These are phyloP conservation scores for Parotocinclus haroldoi DNA, from an alignment of 2,797 vertebrate species.

Conservation along the genomic window DNA sequence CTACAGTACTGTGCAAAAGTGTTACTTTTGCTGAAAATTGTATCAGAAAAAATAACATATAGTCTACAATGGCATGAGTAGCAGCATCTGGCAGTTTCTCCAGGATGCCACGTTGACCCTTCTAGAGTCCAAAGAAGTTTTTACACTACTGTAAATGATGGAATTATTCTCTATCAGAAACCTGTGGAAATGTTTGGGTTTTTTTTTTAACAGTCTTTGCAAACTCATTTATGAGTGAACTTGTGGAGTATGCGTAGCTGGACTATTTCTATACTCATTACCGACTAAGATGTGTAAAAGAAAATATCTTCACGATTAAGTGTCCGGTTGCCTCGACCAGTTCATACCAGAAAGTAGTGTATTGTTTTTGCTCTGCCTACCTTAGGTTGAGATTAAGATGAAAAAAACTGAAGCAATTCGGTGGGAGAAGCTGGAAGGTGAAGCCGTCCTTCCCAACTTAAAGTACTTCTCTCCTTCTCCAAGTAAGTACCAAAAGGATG, in stretches of 20 bases:
- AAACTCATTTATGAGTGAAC: neutral
- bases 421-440: slow-evolving; percentile 77
- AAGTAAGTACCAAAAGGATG: slow-evolving; percentile 59
- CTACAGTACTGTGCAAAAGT: neutral
- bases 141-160: neutral
- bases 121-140: too few species aligned
- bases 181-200: slow-evolving; percentile 4
- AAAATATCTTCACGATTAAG: neutral
- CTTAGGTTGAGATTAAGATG: slow-evolving; percentile 95
- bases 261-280: too few species aligned
- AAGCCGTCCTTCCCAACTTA: slow-evolving; percentile 46
- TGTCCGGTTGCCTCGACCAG: neutral
- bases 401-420: slow-evolving; percentile 88
- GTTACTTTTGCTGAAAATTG: too few species aligned
- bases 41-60: too few species aligned
- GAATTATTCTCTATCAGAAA: slow-evolving; percentile 14
- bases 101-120: too few species aligned
- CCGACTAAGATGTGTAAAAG: too few species aligned
- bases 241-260: too few species aligned
- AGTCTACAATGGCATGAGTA: too few species aligned
- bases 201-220: neutral
- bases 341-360: neutral
- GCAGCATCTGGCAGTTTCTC: too few species aligned
- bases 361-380: neutral
- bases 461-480: slow-evolving; percentile 54